These are phyloP conservation scores for Podabrus alpinus DNA, from an alignment of 2,888 invertebrate species.

Conservation along the genomic window DNA sequence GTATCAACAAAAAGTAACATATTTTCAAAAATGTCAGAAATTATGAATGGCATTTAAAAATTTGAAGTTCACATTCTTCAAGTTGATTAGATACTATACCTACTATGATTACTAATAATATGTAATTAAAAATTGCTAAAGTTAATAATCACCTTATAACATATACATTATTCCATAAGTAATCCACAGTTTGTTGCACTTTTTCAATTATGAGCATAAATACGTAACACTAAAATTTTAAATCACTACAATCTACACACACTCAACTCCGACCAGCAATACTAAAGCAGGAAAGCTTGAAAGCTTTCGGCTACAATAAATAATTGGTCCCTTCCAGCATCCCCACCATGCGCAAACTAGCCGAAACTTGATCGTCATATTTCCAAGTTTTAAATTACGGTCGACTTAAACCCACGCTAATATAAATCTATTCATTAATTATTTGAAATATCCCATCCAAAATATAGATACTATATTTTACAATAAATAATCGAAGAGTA, in stretches of 20 bases:
- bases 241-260: neutral
- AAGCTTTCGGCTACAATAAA: conserved; percentile 26
- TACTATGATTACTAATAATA: neutral
- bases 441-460: neutral
- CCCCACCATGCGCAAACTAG: conserved; percentile 18
- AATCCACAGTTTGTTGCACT: neutral
- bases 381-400: neutral
- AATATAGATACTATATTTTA: neutral
- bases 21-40: neutral
- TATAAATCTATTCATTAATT: neutral
- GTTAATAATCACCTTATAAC: neutral
- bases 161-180: neutral
- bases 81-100: neutral
- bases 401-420: neutral
- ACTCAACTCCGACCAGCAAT: neutral
- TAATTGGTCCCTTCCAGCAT: conserved; percentile 25
- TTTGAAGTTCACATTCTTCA: neutral
- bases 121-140: neutral
- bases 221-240: neutral
- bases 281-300: conserved; percentile 13
- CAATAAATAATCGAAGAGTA: neutral
- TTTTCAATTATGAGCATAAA: neutral
- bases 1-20: too few relatives aligned
- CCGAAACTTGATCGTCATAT: neutral
- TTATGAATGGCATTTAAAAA: neutral